Evolutionary conservation across 2,797 vertebrate species (phyloP).

Genomic region (Parotocinclus haroldoi): DNA sequence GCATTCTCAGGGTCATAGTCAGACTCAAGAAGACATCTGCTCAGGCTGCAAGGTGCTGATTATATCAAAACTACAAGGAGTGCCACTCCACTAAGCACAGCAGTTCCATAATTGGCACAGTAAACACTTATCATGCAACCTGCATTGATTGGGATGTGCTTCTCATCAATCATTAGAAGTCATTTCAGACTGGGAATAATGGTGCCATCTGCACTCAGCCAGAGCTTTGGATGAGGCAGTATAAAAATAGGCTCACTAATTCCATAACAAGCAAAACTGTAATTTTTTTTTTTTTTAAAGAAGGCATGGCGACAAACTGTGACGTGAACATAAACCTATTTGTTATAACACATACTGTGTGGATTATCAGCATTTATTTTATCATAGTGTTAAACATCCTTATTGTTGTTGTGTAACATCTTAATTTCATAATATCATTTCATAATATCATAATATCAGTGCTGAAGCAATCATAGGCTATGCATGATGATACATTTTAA

Average conservation of each 20-base stretch:
- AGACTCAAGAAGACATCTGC: constrained; percentile 61
- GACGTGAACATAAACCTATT: constrained; percentile 11
- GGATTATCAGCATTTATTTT: not conserved
- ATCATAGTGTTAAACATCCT: no score
- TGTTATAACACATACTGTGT: not conserved
- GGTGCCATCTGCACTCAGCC: constrained; percentile 72
- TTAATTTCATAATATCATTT: no score
- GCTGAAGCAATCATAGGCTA: no score
- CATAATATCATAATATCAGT: no score
- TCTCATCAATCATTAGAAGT: constrained; percentile 76
- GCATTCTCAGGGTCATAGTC: constrained; percentile 63
- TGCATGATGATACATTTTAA: no score
- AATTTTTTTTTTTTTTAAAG: constrained; percentile 22
- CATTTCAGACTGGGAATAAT: constrained; percentile 70
- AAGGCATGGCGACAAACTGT: constrained; percentile 6
- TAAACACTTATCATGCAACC: constrained; percentile 75
- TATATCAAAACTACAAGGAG: constrained; percentile 65
- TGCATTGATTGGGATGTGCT: constrained; percentile 74
- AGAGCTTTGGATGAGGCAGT: constrained; percentile 34
- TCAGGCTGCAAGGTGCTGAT: constrained; percentile 54
- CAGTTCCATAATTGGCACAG: constrained; percentile 66
- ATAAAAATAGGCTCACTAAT: constrained; percentile 37
- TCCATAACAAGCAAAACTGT: constrained; percentile 22
- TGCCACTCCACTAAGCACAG: constrained; percentile 65
- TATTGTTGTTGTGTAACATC: no score